Conservation (phyloP, 2,797 vertebrate genomes). For the Leucoraja ocellata region DNA sequence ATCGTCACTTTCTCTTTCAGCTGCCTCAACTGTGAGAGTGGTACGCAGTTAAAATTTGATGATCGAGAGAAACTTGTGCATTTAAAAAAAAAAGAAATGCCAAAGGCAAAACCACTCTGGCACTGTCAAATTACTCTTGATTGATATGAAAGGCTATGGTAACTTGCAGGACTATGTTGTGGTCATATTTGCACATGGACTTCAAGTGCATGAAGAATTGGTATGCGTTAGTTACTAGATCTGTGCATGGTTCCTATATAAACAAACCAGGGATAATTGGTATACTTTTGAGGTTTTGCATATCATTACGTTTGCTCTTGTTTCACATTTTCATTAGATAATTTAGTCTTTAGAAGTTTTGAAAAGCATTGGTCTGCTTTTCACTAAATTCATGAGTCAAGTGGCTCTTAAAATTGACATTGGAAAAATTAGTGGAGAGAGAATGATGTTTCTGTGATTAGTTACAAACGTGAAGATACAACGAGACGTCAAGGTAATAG, state of each 20-base stretch:
- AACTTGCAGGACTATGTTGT: background rate
- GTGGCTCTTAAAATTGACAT: conserved; percentile 45
- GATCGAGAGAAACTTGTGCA: background rate
- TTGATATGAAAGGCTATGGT: background rate
- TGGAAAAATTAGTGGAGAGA: conserved; percentile 35
- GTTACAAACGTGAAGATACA: too few species aligned
- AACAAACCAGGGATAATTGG: background rate
- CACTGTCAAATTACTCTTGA: background rate
- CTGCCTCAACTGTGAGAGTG: background rate
- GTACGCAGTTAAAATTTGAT: background rate
- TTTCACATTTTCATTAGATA: background rate
- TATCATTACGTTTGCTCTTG: background rate
- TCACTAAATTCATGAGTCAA: conserved; percentile 39
- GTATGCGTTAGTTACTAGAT: background rate
- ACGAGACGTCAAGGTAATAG: too few species aligned
- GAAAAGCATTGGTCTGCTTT: background rate
- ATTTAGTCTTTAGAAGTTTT: conserved; percentile 1
- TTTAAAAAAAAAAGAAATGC: background rate
- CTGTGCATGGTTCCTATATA: background rate
- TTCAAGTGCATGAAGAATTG: background rate
- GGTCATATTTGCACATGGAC: background rate
- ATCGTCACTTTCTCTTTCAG: background rate
- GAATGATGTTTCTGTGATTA: too few species aligned
- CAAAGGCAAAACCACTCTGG: background rate
- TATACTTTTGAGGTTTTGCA: background rate